Base-by-base conservation (phyloP, 92 coral and sea anemone species). In the Galaxea fascicularis region DNA sequence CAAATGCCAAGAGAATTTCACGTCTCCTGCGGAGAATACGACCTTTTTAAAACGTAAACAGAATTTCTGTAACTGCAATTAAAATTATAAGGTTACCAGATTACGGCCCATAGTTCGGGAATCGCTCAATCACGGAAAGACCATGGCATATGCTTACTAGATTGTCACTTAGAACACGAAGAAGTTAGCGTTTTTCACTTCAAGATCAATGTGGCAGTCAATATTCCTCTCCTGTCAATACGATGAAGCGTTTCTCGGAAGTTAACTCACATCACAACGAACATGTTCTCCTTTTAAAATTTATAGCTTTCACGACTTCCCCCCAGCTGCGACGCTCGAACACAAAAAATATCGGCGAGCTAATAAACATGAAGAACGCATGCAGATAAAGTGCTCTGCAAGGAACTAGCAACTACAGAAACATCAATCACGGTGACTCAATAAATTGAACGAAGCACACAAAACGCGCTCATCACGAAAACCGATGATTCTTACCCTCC, bases 281-380 rank as follows among this genome's bases (percentile, higher is more conserved):
- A 83, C 87, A 83, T 74, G 65, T 83, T 78, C 80, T 71, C 86
- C 75, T 90, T 79, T 82, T 93, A 76, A 90, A 92, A 87, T 86
- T 91, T 91, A 78, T 49, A 80, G 89, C 87, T 88, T 85, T 85
- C 86, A 83, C 86, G 76, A 92, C 65, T 58, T 94, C 93, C 98
- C 98, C 93, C 98, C 96, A 89, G 84, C 98, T 76, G 98, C 57
- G 98, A 74, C 12, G 51, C 80, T 78, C 86, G 77, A 89, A 92
- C 88, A 92, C 93, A 92, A 91, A 94, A 79, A 93, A 92, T 88
- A 85, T 88, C 89, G 74, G 83, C 91, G 89, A 71, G 92, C 82
- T 83, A 87, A 94, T 88, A 92, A 92, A 94, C 95, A 78, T 76
- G 78, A 79, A 84, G 83, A 67, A 77, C 68, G 86, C 88, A 47